These are phyloP conservation scores for Corvus hawaiiensis DNA, from an alignment of 2,113 vertebrate genomes.

Conservation along the genomic window DNA sequence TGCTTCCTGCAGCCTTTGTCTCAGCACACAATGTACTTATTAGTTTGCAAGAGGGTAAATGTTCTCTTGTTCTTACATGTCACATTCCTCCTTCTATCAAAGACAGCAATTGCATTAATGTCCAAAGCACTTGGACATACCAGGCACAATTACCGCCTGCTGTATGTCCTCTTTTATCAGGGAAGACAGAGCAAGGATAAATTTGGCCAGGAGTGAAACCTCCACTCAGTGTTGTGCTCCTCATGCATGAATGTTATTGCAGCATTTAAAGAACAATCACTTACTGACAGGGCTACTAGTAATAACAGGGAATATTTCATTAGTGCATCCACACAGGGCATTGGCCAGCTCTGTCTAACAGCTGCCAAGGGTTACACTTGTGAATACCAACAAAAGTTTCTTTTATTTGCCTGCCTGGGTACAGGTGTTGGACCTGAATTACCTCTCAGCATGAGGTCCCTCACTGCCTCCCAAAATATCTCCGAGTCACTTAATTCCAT, in stretches of 20 bases:
- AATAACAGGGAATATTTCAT: neutral
- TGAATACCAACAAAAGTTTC: neutral
- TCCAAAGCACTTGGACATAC: neutral
- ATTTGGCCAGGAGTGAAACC: neutral
- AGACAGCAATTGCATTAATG: neutral
- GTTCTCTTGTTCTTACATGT: neutral
- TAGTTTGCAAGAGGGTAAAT: neutral
- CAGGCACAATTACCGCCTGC: neutral
- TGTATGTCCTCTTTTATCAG: neutral
- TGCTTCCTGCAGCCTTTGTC: neutral
- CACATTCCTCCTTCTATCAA: neutral
- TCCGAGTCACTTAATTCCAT: neutral
- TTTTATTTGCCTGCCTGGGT: neutral
- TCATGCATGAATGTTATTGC: neutral
- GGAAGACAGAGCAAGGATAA: neutral
- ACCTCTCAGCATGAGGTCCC: neutral
- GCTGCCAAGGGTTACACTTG: neutral
- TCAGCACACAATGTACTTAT: neutral
- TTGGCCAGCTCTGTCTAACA: neutral
- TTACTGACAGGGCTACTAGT: neutral
- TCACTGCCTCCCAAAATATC: neutral
- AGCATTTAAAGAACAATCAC: conserved; percentile 7
- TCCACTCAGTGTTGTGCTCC: neutral
- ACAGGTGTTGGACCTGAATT: neutral
- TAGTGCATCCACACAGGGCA: neutral